Conservation (phyloP, 2,888 invertebrate genomes). For the Bellardia bayeri region DNA sequence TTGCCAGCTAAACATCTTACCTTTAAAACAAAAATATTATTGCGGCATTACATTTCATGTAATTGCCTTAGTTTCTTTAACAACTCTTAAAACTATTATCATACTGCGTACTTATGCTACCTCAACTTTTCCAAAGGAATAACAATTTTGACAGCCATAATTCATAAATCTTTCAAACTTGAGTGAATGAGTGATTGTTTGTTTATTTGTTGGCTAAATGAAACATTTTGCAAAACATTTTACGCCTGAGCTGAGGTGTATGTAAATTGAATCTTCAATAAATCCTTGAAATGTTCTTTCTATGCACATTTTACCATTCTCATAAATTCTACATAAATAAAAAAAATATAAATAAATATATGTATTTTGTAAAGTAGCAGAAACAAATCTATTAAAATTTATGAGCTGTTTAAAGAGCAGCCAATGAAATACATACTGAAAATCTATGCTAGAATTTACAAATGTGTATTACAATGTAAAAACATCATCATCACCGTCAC, state of each 20-base stretch:
- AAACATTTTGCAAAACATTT: constrained; percentile 36
- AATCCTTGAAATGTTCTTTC: constrained; percentile 40
- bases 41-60: not conserved
- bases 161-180: constrained; percentile 59
- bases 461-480: constrained; percentile 14
- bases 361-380: not conserved
- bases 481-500: constrained; percentile 11
- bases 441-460: constrained; percentile 17
- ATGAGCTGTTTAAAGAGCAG: constrained; percentile 49
- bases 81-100: not conserved
- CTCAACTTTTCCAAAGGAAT: constrained; percentile 20
- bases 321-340: constrained; percentile 35
- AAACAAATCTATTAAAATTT: constrained; percentile 58
- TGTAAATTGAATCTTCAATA: constrained; percentile 24
- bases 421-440: constrained; percentile 47
- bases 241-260: not conserved
- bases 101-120: not conserved
- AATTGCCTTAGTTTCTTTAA: not conserved
- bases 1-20: no score
- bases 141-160: constrained; percentile 51
- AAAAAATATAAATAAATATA: constrained; percentile 6
- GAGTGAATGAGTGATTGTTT: constrained; percentile 54
- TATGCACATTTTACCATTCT: constrained; percentile 28
- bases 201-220: constrained; percentile 32
- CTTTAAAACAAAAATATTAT: no score